Evolutionary conservation across 2,888 invertebrate species (phyloP).

Genomic region (Andrena fulva): DNA sequence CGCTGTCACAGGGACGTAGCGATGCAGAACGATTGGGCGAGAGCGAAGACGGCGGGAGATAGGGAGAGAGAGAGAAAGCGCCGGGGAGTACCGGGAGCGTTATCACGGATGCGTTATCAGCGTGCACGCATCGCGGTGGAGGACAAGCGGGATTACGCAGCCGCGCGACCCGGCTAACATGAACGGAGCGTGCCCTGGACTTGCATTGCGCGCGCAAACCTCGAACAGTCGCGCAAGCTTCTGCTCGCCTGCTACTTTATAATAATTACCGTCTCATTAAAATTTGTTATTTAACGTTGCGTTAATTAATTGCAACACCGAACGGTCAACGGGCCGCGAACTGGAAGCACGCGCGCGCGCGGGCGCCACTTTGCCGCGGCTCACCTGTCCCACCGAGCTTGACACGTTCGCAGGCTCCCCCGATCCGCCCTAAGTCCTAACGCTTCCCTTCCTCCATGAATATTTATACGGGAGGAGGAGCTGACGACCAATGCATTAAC

Average conservation of each 20-base stretch:
- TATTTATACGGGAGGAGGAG: slow-evolving; percentile 53
- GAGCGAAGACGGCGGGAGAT: background rate
- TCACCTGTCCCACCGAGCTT: slow-evolving; percentile 32
- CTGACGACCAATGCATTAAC: slow-evolving; percentile 13
- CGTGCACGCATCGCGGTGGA: slow-evolving; percentile 62
- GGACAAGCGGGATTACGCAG: slow-evolving; percentile 80
- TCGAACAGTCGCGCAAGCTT: slow-evolving; percentile 74
- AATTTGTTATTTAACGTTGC: slow-evolving; percentile 84
- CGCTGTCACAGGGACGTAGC: slow-evolving; percentile 21
- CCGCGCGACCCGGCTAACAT: slow-evolving; percentile 82
- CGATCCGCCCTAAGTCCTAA: background rate
- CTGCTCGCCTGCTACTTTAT: slow-evolving; percentile 83
- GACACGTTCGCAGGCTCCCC: background rate
- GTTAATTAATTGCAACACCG: slow-evolving; percentile 80
- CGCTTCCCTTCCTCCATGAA: slow-evolving; percentile 45
- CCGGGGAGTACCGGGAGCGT: slow-evolving; percentile 50
- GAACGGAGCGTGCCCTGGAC: slow-evolving; percentile 56
- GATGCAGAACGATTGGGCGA: slow-evolving; percentile 23
- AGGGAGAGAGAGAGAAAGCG: background rate
- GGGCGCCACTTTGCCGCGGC: slow-evolving; percentile 15
- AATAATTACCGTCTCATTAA: slow-evolving; percentile 84
- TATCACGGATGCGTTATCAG: slow-evolving; percentile 70
- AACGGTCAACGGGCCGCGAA: slow-evolving; percentile 56
- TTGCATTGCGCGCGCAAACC: slow-evolving; percentile 69
- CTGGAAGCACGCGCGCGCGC: slow-evolving; percentile 49